A percentile compares a stretch with the other conserved stretches of the same genome.
These are phyloP conservation scores for Coleophora flavipennella DNA, from an alignment of 2,888 invertebrate genomes.

Conservation along the genomic window DNA sequence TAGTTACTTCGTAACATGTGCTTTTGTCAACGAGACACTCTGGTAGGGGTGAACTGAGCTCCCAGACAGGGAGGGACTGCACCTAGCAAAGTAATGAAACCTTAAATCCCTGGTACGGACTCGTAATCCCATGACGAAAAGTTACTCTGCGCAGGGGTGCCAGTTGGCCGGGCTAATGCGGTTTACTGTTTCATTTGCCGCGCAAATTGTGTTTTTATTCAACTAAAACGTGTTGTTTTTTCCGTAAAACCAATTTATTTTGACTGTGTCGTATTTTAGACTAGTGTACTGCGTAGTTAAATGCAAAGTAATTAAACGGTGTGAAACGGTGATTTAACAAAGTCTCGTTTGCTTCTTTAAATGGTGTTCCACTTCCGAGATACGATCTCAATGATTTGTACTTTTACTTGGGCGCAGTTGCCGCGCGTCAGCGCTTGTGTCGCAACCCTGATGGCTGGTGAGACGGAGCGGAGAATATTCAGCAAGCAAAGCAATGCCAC, in stretches of 20 bases:
- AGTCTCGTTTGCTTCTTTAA: slow-evolving; percentile 1
- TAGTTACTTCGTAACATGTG: too few species aligned
- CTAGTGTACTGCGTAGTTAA: not conserved
- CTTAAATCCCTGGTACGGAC: slow-evolving; percentile 70
- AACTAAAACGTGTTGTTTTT: slow-evolving; percentile 45
- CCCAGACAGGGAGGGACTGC: slow-evolving; percentile 24
- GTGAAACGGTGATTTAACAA: not conserved
- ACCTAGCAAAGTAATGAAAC: slow-evolving; percentile 61
- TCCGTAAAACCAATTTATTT: slow-evolving; percentile 30
- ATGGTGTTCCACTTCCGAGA: slow-evolving; percentile 5
- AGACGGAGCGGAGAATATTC: not conserved
- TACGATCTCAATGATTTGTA: slow-evolving; percentile 8
- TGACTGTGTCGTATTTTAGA: not conserved
- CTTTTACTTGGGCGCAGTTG: slow-evolving; percentile 4
- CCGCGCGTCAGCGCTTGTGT: slow-evolving; percentile 2
- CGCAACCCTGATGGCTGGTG: slow-evolving; percentile 7
- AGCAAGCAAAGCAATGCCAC: slow-evolving; percentile 23
- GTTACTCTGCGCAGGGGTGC: slow-evolving; percentile 51
- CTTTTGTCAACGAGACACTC: not conserved
- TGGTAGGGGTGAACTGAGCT: not conserved
- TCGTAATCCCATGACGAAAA: slow-evolving; percentile 69
- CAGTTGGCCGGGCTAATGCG: slow-evolving; percentile 68
- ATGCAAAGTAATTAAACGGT: too few species aligned
- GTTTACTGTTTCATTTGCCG: slow-evolving; percentile 65
- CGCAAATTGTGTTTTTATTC: slow-evolving; percentile 63